Percentiles rank a stretch among this genome's conserved stretches.
Conservation (phyloP, 2,797 vertebrate genomes). For the Aselliscus stoliczkanus region DNA sequence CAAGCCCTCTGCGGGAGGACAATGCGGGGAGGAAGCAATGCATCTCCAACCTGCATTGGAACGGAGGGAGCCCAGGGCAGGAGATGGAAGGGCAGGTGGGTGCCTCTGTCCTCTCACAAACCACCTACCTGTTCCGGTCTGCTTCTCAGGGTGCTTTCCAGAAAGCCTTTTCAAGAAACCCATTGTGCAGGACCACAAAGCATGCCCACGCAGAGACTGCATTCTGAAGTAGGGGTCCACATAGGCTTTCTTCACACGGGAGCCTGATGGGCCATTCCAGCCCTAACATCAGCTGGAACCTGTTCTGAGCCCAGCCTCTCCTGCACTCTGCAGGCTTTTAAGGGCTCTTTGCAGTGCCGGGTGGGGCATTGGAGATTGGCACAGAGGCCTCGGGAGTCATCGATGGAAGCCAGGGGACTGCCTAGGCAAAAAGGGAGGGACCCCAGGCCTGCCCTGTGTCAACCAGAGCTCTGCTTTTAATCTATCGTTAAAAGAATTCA, state of each 20-base stretch:
- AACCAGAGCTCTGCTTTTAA: neutral
- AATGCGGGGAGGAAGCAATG: neutral
- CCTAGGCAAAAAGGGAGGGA: neutral
- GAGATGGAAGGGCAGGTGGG: fast-evolving
- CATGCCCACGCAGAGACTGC: neutral
- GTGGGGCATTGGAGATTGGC: too few relatives aligned
- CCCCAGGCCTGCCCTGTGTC: neutral
- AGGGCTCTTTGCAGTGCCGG: neutral
- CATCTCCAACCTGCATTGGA: neutral
- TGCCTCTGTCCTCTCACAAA: too few relatives aligned
- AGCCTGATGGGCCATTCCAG: neutral
- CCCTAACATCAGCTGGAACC: fast-evolving
- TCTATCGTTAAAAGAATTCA: neutral
- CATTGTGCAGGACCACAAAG: neutral
- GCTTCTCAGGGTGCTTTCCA: neutral
- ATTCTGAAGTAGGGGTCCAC: fast-evolving
- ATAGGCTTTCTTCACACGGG: fast-evolving
- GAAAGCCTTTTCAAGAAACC: neutral
- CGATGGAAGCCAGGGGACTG: neutral
- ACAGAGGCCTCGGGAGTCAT: neutral
- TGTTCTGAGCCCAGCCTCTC: neutral
- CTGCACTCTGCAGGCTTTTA: fast-evolving
- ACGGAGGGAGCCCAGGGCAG: neutral
- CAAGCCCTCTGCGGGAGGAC: neutral
- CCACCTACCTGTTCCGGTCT: neutral